Percentiles rank a stretch among this genome's conserved stretches.
Conservation (phyloP, 2,113 vertebrate genomes). For the Nanorana parkeri region DNA sequence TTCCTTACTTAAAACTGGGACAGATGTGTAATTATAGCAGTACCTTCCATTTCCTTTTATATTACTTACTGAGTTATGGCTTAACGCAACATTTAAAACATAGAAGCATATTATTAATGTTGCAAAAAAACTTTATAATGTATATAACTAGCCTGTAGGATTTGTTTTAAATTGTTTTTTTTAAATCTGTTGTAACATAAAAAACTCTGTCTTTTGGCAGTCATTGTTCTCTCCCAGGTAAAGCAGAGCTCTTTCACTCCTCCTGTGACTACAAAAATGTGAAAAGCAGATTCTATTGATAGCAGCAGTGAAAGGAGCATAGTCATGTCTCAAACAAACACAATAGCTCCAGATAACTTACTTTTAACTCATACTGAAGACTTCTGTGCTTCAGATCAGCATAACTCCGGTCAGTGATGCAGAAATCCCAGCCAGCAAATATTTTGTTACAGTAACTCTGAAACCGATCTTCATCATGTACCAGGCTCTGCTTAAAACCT, state of each 20-base stretch:
- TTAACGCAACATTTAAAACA: too few relatives aligned
- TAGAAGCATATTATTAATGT: too few relatives aligned
- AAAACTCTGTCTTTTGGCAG: too few relatives aligned
- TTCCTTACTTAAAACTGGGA: too few relatives aligned
- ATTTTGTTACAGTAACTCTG: conserved; percentile 98
- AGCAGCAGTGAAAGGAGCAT: background rate
- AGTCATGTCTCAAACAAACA: background rate
- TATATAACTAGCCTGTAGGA: too few relatives aligned
- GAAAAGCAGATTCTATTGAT: background rate
- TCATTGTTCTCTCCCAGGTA: background rate
- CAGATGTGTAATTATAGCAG: too few relatives aligned
- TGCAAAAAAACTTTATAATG: too few relatives aligned
- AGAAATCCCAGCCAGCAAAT: conserved; percentile 96
- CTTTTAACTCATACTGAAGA: conserved; percentile 86
- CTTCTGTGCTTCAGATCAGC: conserved; percentile 83
- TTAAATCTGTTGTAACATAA: too few relatives aligned
- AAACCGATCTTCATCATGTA: conserved; percentile 85
- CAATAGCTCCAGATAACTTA: conserved; percentile 62
- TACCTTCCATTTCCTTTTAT: too few relatives aligned
- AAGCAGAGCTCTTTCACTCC: too few relatives aligned
- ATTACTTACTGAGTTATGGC: too few relatives aligned
- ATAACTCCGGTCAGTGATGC: conserved; percentile 84
- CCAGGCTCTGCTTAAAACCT: conserved; percentile 87
- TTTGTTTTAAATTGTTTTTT: too few relatives aligned
- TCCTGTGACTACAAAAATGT: background rate